phyloP scores from a whole-genome alignment of 2,888 invertebrate genomes.

The Hirtodrosophila alboralis region DNA sequence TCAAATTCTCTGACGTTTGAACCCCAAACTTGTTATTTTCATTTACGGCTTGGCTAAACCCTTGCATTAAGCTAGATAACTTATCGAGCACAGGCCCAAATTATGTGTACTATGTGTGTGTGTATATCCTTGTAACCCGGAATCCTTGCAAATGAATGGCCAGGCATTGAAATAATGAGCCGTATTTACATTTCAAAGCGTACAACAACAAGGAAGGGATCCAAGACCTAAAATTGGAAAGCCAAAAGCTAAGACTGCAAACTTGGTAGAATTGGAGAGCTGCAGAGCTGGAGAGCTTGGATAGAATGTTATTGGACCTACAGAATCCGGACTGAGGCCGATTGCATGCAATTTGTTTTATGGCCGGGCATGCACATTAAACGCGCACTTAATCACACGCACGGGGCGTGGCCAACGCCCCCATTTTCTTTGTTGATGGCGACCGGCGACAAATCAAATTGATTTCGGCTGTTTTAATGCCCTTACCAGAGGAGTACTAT shows the following conservation, averaged over 20 bases:
- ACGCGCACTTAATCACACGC: slow-evolving; percentile 77
- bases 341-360: slow-evolving; percentile 78
- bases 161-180: slow-evolving; percentile 73
- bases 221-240: slow-evolving; percentile 7
- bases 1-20: slow-evolving; percentile 13
- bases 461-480: slow-evolving; percentile 53
- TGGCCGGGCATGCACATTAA: slow-evolving; percentile 74
- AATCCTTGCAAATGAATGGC: slow-evolving; percentile 69
- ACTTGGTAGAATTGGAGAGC: slow-evolving; percentile 7
- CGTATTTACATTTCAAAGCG: slow-evolving; percentile 76
- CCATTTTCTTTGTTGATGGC: slow-evolving; percentile 15
- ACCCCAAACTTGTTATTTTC: slow-evolving; percentile 4
- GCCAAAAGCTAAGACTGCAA: no score
- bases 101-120: slow-evolving; percentile 3
- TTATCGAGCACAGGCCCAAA: slow-evolving; percentile 16
- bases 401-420: slow-evolving; percentile 51
- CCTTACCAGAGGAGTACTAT: no score
- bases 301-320: neutral
- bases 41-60: slow-evolving; percentile 21
- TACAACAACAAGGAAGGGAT: slow-evolving; percentile 31
- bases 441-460: slow-evolving; percentile 73
- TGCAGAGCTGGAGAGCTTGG: slow-evolving; percentile 14
- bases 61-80: slow-evolving; percentile 7
- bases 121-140: slow-evolving; percentile 18
- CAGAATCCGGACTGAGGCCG: slow-evolving; percentile 42